Percentiles rank a stretch among this genome's conserved stretches.
Conservation (phyloP, 2,888 invertebrate genomes). For the Tricholauxania praeusta region DNA sequence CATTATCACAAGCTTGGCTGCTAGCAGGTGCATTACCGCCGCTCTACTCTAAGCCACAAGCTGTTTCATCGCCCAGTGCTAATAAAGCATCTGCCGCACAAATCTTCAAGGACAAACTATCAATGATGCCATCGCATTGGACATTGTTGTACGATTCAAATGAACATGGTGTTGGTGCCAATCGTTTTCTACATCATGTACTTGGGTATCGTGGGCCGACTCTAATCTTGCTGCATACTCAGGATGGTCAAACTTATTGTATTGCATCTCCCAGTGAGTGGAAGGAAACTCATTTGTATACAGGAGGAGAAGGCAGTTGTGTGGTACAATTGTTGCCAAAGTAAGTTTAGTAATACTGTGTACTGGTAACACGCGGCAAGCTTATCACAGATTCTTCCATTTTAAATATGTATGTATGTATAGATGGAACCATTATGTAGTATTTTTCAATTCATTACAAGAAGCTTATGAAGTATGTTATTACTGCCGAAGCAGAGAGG, state of each 20-base stretch:
- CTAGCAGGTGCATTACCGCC: constrained; percentile 76
- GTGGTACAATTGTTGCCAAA: constrained; percentile 82
- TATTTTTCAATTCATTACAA: too few species aligned
- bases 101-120: constrained; percentile 75
- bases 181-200: constrained; percentile 90
- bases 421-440: neutral
- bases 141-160: constrained; percentile 84
- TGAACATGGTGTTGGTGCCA: constrained; percentile 88
- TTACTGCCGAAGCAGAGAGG: too few species aligned
- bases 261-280: constrained; percentile 84
- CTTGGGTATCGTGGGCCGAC: constrained; percentile 76
- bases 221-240: constrained; percentile 72
- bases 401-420: neutral
- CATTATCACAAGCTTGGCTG: constrained; percentile 79
- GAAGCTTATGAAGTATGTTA: too few species aligned
- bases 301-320: constrained; percentile 84
- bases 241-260: constrained; percentile 78
- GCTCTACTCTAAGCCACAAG: constrained; percentile 70
- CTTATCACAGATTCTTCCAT: neutral
- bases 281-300: constrained; percentile 87
- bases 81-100: constrained; percentile 66
- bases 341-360: constrained; percentile 66
- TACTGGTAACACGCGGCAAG: neutral
- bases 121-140: constrained; percentile 85
- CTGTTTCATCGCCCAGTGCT: constrained; percentile 53